A percentile compares a stretch with the other conserved stretches of the same genome.
These are phyloP conservation scores for Leptosomus discolor DNA, from an alignment of 2,113 vertebrate species.

Conservation along the genomic window DNA sequence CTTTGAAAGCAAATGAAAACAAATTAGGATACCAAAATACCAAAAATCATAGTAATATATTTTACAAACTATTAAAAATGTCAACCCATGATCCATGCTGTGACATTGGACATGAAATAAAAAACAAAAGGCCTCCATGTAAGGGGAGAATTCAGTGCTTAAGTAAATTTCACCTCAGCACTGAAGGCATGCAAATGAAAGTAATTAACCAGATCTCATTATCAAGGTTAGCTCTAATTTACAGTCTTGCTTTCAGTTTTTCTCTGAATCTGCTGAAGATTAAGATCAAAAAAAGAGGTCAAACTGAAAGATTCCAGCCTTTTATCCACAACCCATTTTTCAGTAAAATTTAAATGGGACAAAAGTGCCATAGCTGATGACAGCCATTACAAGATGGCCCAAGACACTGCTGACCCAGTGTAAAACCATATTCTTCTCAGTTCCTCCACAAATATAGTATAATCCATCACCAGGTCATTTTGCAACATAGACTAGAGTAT, in stretches of 20 bases:
- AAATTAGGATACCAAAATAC: not conserved
- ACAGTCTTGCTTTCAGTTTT: not conserved
- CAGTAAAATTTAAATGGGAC: not conserved
- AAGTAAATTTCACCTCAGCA: not conserved
- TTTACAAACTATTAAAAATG: not conserved
- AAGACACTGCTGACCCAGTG: not conserved
- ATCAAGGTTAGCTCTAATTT: not conserved
- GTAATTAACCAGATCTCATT: slow-evolving; percentile 2
- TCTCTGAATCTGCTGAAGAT: not conserved
- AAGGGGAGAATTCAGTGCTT: not conserved
- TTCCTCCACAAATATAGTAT: not conserved
- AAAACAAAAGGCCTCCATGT: not conserved
- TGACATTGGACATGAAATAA: not conserved
- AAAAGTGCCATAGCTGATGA: not conserved
- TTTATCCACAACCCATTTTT: not conserved
- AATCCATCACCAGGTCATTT: not conserved
- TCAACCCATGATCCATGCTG: not conserved
- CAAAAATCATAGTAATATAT: not conserved
- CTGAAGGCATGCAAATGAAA: not conserved
- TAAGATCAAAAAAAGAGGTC: not conserved
- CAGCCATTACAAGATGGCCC: not conserved
- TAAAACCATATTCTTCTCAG: not conserved
- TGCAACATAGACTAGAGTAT: not conserved
- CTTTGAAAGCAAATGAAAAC: not conserved
- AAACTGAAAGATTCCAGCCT: not conserved